phyloP scores from a whole-genome alignment of 2,797 vertebrate genomes.

The Lindbergichthys nudifrons region DNA sequence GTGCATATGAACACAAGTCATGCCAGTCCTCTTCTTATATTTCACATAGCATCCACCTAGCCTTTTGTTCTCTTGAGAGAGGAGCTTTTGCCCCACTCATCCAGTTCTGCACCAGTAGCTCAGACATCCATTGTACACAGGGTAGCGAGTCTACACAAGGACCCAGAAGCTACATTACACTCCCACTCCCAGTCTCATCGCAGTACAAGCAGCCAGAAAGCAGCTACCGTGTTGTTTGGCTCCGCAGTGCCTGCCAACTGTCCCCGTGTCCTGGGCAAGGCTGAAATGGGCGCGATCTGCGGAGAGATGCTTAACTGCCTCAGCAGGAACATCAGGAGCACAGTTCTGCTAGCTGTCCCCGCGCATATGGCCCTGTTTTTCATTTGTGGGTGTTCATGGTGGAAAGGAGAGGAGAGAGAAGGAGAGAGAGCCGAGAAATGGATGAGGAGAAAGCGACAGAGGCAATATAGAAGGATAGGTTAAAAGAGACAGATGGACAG shows the following conservation, averaged over 20 bases:
- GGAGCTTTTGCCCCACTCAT: not conserved
- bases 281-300: slow-evolving; percentile 59
- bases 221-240: slow-evolving; percentile 46
- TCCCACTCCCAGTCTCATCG: slow-evolving; percentile 53
- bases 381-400: slow-evolving; percentile 37
- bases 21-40: not conserved
- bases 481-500: slow-evolving; percentile 19
- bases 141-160: slow-evolving; percentile 53
- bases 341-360: slow-evolving; percentile 52
- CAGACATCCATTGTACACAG: slow-evolving; percentile 50
- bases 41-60: not conserved
- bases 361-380: slow-evolving; percentile 78
- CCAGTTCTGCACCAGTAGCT: slow-evolving; percentile 47
- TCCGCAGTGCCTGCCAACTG: slow-evolving; percentile 52
- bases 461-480: slow-evolving; percentile 9
- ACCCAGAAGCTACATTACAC: slow-evolving; percentile 74
- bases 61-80: slow-evolving; percentile 19
- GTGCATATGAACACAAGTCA: not conserved
- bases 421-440: slow-evolving; percentile 13
- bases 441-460: slow-evolving; percentile 18
- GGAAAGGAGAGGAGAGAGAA: slow-evolving; percentile 30
- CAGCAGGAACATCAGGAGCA: slow-evolving; percentile 70
- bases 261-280: slow-evolving; percentile 64
- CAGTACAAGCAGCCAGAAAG: slow-evolving; percentile 55
- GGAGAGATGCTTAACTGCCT: slow-evolving; percentile 63